These are phyloP conservation scores for Xenopus borealis DNA, from an alignment of 2,113 vertebrate species.

Conservation along the genomic window DNA sequence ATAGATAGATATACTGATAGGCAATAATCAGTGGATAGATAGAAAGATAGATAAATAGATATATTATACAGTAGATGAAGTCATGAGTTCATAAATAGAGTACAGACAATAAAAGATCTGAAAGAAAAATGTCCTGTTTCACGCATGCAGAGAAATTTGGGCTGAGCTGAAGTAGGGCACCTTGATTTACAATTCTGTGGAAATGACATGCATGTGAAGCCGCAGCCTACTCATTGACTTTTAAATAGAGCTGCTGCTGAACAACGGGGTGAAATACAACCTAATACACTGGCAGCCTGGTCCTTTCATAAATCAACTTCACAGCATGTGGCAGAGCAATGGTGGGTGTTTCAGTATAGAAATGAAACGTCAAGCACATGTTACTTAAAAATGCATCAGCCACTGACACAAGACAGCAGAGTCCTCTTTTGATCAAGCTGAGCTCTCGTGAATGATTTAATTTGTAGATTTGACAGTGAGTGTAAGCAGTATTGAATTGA, in stretches of 20 bases:
- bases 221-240: slow-evolving; percentile 40
- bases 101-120: not conserved
- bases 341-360: slow-evolving; percentile 39
- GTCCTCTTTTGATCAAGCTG: slow-evolving; percentile 44
- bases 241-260: slow-evolving; percentile 34
- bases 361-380: slow-evolving; percentile 45
- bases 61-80: too few relatives aligned
- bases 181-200: slow-evolving; percentile 18
- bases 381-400: slow-evolving; percentile 47
- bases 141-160: not conserved
- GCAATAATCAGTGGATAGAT: too few relatives aligned
- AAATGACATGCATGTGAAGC: slow-evolving; percentile 29
- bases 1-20: too few relatives aligned
- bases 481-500: slow-evolving; percentile 46
- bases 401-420: slow-evolving; percentile 45
- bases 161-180: not conserved
- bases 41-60: too few relatives aligned
- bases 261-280: slow-evolving; percentile 18
- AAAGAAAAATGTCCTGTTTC: not conserved
- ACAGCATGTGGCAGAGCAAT: slow-evolving; percentile 42
- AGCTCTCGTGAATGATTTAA: slow-evolving; percentile 46
- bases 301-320: slow-evolving; percentile 44
- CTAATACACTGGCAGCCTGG: slow-evolving; percentile 38
- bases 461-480: slow-evolving; percentile 48
- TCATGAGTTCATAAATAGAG: too few relatives aligned